phyloP scores from a whole-genome alignment of 2,888 invertebrate genomes.

The Phorcus lineatus region DNA sequence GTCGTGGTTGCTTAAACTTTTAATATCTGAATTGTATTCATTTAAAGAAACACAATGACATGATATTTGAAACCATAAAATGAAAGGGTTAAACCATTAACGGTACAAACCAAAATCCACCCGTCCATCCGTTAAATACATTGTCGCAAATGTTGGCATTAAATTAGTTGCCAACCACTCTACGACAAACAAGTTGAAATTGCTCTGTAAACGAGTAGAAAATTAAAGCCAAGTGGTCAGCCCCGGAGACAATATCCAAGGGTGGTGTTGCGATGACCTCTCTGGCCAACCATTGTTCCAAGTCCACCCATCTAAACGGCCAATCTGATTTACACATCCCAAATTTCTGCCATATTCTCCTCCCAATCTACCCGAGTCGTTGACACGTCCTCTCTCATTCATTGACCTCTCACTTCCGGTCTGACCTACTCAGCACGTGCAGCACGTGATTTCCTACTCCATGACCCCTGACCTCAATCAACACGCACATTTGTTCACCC shows the following conservation, averaged over 20 bases:
- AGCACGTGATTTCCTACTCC: not conserved
- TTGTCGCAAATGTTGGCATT: not conserved
- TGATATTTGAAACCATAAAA: too few relatives aligned
- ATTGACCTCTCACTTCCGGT: not conserved
- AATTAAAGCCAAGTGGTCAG: slow-evolving; percentile 2
- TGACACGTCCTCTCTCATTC: not conserved
- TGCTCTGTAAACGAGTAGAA: not conserved
- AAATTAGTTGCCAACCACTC: not conserved
- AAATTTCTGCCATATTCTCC: not conserved
- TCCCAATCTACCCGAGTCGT: not conserved
- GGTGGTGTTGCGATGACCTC: not conserved
- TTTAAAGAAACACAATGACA: too few relatives aligned
- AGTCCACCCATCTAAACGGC: not conserved
- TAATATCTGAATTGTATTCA: too few relatives aligned
- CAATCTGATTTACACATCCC: not conserved
- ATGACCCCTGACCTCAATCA: slow-evolving; percentile 1
- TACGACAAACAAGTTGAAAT: too few relatives aligned
- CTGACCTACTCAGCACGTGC: not conserved
- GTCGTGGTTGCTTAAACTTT: too few relatives aligned
- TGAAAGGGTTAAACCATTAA: too few relatives aligned
- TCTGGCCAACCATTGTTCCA: not conserved
- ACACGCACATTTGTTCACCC: not conserved
- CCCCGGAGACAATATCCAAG: not conserved
- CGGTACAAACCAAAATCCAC: too few relatives aligned
- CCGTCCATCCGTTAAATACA: not conserved